These are phyloP conservation scores for Antheraea mylitta DNA, from an alignment of 1,140 invertebrate genomes.

Conservation along the genomic window DNA sequence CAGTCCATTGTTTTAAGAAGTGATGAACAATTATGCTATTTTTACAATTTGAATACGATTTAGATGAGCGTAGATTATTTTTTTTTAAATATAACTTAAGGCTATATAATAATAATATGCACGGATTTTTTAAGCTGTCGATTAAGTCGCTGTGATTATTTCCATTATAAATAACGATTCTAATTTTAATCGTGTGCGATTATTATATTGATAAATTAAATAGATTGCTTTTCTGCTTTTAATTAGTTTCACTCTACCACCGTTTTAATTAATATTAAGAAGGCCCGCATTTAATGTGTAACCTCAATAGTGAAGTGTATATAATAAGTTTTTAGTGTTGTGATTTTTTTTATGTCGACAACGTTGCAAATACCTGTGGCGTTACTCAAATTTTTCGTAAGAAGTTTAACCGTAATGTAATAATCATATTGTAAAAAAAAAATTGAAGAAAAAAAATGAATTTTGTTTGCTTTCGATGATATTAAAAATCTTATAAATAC, in stretches of 20 bases:
- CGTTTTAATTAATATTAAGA: neutral
- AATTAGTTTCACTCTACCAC: neutral
- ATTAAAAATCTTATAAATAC: no score
- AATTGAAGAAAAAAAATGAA: no score
- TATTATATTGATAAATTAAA: neutral
- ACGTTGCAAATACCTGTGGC: neutral
- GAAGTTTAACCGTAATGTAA: no score
- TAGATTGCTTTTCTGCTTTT: neutral
- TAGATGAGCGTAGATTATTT: neutral
- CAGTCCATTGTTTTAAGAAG: no score
- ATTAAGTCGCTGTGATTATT: neutral
- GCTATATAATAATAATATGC: no score
- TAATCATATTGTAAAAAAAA: no score
- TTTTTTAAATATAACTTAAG: neutral
- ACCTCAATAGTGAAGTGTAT: constrained; percentile 3
- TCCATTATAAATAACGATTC: neutral
- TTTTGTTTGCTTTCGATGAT: no score
- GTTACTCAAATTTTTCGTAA: no score
- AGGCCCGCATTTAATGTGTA: constrained; percentile 11
- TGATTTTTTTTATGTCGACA: neutral
- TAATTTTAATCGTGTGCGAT: neutral
- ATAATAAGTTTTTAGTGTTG: neutral
- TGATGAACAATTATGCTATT: no score
- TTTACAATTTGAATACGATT: no score
- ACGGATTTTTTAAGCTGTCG: neutral